Conservation (phyloP, 2,888 invertebrate species). For the Dicycla oo region DNA sequence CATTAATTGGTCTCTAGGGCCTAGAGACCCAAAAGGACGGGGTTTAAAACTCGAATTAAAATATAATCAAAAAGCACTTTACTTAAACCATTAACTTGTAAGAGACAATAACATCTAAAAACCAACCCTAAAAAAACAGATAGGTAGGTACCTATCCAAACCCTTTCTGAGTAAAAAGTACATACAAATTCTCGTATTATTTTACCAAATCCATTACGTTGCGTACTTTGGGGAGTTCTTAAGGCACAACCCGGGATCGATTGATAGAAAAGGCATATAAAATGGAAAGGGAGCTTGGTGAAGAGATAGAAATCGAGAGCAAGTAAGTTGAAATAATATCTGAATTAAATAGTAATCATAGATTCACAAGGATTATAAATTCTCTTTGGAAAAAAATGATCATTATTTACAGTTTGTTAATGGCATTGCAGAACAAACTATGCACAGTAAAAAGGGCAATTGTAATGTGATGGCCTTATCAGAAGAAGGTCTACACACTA, state of each 20-base stretch:
- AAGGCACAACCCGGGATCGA: conserved; percentile 60
- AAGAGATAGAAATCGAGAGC: conserved; percentile 11
- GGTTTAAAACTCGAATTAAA: not conserved
- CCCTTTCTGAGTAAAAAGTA: conserved; percentile 57
- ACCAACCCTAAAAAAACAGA: conserved; percentile 29
- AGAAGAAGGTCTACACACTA: too few relatives aligned
- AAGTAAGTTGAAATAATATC: conserved; percentile 30
- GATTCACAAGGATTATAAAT: conserved; percentile 3
- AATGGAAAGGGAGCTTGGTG: conserved; percentile 51
- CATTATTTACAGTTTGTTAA: not conserved
- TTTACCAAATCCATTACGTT: conserved; percentile 67
- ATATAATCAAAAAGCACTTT: conserved; percentile 17
- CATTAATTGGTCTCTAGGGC: too few relatives aligned
- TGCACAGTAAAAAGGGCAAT: not conserved
- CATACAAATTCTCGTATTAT: conserved; percentile 62
- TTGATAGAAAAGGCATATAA: conserved; percentile 60
- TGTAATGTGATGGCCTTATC: too few relatives aligned
- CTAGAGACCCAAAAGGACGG: not conserved
- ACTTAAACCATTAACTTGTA: conserved; percentile 30
- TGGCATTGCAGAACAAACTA: not conserved
- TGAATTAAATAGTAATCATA: not conserved
- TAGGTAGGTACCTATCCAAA: conserved; percentile 34
- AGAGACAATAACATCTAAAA: conserved; percentile 36
- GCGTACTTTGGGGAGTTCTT: conserved; percentile 66
- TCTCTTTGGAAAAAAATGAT: not conserved